Conservation (phyloP, 2,113 vertebrate species). For the Coptodon bakossiorum region DNA sequence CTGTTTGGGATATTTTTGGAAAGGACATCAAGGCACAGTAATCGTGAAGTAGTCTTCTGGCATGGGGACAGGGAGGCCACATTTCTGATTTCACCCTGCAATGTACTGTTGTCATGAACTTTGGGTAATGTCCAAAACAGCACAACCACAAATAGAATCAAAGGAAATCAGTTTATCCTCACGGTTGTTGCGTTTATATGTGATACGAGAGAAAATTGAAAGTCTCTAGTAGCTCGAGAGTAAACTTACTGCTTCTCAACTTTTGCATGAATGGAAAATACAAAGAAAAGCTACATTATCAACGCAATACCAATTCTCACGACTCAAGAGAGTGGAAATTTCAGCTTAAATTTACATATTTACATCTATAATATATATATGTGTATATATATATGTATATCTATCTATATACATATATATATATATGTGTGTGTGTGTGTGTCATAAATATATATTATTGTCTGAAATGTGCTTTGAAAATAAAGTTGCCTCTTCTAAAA, state of each 20-base stretch:
- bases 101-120: neutral
- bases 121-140: neutral
- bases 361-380: rapidly evolving
- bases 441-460: neutral
- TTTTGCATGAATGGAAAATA: neutral
- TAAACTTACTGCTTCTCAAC: neutral
- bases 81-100: neutral
- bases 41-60: neutral
- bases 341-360: neutral
- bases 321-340: neutral
- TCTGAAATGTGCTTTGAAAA: neutral
- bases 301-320: neutral
- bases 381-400: neutral
- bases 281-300: neutral
- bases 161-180: neutral
- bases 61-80: neutral
- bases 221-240: neutral
- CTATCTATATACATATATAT: rapidly evolving
- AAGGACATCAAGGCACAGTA: neutral
- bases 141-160: neutral
- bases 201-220: neutral
- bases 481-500: neutral
- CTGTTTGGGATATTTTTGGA: neutral
- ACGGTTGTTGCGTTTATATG: neutral
- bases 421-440: neutral